Conservation (phyloP, 2,888 invertebrate genomes). For the Dryadula phaetusa region DNA sequence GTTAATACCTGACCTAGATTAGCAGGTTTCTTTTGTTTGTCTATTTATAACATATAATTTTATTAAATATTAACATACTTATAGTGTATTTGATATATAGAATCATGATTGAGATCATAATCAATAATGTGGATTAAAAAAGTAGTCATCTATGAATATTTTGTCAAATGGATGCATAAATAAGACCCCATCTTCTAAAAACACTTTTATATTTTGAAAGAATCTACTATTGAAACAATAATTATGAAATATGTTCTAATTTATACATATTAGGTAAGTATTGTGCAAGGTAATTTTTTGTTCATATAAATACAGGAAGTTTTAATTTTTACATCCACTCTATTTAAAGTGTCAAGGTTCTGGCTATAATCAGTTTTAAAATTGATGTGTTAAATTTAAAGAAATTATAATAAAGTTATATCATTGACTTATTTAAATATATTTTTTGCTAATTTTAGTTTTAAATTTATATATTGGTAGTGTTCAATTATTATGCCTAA, state of each 20-base stretch:
- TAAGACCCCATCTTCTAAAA: too few species aligned
- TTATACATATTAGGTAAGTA: background rate
- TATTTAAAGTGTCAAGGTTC: constrained; percentile 12
- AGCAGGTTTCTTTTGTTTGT: constrained; percentile 30
- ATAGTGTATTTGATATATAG: too few species aligned
- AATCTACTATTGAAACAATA: background rate
- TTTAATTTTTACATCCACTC: constrained; percentile 28
- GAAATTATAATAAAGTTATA: background rate
- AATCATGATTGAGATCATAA: too few species aligned
- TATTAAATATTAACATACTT: background rate
- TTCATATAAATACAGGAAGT: constrained; percentile 27
- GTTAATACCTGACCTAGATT: constrained; percentile 35
- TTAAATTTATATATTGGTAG: too few species aligned
- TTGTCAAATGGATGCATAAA: too few species aligned
- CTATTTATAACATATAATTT: background rate
- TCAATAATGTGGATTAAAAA: too few species aligned
- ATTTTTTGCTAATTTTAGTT: too few species aligned
- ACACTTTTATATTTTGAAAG: too few species aligned
- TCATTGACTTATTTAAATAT: background rate
- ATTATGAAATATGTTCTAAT: background rate
- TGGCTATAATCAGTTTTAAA: background rate
- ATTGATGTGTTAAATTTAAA: background rate
- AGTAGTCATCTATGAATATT: too few species aligned
- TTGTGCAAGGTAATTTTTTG: constrained; percentile 2
- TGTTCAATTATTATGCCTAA: too few species aligned